A percentile compares a stretch with the other conserved stretches of the same genome.
phyloP scores from a whole-genome alignment of 2,113 vertebrate species.

The Pyxicephalus adspersus region DNA sequence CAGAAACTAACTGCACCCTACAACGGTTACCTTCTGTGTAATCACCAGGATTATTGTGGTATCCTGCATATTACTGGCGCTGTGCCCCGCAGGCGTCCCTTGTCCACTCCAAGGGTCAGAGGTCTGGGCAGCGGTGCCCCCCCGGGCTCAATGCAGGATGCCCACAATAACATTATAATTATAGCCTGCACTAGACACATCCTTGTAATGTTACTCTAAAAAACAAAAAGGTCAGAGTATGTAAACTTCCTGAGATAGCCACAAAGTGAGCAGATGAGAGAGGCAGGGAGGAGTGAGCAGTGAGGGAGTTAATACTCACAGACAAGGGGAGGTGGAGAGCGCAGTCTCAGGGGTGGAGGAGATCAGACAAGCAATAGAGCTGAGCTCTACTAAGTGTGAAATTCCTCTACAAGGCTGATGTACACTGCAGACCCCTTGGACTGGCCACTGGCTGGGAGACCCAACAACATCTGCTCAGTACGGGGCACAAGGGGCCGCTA shows the following conservation, averaged over 20 bases:
- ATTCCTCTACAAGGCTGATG: conserved; percentile 27
- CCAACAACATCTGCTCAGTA: neutral
- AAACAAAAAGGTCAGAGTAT: conserved; percentile 3
- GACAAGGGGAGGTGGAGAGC: conserved; percentile 36
- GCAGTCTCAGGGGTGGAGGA: conserved; percentile 18
- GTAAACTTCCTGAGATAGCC: conserved; percentile 44
- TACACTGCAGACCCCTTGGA: conserved; percentile 2
- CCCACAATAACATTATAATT: neutral
- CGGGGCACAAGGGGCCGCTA: neutral
- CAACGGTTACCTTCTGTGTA: no score
- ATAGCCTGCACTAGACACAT: neutral
- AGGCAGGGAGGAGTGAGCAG: neutral
- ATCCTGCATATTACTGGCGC: neutral
- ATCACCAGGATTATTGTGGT: no score
- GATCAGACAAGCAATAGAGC: conserved; percentile 17
- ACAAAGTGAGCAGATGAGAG: conserved; percentile 23
- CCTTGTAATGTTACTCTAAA: neutral
- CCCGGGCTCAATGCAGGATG: neutral
- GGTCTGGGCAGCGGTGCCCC: neutral
- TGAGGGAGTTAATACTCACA: conserved; percentile 24
- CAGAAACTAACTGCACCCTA: no score
- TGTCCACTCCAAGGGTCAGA: neutral
- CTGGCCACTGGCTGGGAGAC: neutral
- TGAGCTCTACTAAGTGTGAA: conserved; percentile 1
- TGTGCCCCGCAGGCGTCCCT: neutral